Evolutionary conservation across 2,797 vertebrate species (phyloP).

Genomic region (Gallirallus australis): DNA sequence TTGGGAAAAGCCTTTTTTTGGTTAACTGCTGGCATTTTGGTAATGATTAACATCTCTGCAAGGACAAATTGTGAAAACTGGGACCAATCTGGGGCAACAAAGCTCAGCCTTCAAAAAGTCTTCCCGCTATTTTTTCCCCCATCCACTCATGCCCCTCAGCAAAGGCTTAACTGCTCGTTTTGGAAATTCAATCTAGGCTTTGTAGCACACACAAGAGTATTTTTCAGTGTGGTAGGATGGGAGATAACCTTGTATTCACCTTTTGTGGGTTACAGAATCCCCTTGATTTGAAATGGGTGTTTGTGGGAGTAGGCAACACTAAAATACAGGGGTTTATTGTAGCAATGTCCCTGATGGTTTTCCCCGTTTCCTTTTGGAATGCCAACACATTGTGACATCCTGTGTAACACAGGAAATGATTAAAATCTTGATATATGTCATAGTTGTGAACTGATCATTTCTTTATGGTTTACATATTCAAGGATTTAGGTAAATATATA

Average conservation of each 20-base stretch:
- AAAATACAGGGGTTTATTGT: neutral
- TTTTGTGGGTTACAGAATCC: neutral
- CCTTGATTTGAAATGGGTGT: neutral
- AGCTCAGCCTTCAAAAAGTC: neutral
- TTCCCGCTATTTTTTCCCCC: neutral
- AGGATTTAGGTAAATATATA: neutral
- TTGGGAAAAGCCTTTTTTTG: neutral
- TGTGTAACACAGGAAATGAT: neutral
- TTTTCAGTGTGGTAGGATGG: neutral
- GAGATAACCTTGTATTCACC: neutral
- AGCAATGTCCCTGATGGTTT: neutral
- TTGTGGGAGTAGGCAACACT: neutral
- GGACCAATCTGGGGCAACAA: neutral
- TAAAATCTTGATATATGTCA: neutral
- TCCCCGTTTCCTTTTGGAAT: neutral
- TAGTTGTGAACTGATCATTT: neutral
- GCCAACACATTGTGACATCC: neutral
- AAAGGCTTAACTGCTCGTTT: neutral
- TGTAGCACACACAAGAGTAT: neutral
- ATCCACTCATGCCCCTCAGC: neutral
- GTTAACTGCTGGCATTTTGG: neutral
- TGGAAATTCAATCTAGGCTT: neutral
- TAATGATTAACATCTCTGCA: slow-evolving; percentile 44
- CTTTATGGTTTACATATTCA: neutral
- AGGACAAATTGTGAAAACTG: slow-evolving; percentile 24